Base-by-base conservation (phyloP, 2,888 invertebrate genomes). In the Limnephilus lunatus region DNA sequence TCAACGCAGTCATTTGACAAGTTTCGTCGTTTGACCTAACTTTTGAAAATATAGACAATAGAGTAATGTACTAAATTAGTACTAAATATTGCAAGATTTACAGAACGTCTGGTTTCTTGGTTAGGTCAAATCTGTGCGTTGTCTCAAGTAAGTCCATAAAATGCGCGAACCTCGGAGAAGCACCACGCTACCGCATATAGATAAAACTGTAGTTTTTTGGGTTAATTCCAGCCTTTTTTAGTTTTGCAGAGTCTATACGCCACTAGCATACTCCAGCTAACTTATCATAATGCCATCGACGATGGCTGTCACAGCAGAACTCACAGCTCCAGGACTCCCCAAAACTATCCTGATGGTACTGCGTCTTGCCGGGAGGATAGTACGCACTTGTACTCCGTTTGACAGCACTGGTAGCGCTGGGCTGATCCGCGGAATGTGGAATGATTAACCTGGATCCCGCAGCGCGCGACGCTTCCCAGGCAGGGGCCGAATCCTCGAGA, bases 391-490 rank as follows among this genome's bases (percentile, higher is more conserved):
- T 11, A 68, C 68, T 68, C 7, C 68, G 25, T 1, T 2, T 68
- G 68, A 68, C 25, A 68, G 25, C 68, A 25, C 68, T 25, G 68
- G 68, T 19, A 68, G 68, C 1, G 25, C 7, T 25, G 25, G 53
- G 53, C 53, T 68, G 53, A 68, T 68, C 30, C 30, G 30, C 0
- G 82, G 82, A 82, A 82, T 32, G 82, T 32, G 19, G 82, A 81
- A 81, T 81, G 30, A 32, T 32, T 30, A 82, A 82, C 31, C 82
- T 82, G 32, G 82, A 82, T 82, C 31, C 31, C 31, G 31, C 30
- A n/a, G 81, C 11, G 81, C 81, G 81, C 81, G 32, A 82, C 15
- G 82, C 82, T 32, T 82, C 82, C 32, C 82, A 31, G 82, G 82
- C 15, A 82, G 32, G 32, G 30, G 32, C 82, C 32, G 82, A 30